phyloP scores from a whole-genome alignment of 2,888 invertebrate genomes.

The Aleiodes testaceus region DNA sequence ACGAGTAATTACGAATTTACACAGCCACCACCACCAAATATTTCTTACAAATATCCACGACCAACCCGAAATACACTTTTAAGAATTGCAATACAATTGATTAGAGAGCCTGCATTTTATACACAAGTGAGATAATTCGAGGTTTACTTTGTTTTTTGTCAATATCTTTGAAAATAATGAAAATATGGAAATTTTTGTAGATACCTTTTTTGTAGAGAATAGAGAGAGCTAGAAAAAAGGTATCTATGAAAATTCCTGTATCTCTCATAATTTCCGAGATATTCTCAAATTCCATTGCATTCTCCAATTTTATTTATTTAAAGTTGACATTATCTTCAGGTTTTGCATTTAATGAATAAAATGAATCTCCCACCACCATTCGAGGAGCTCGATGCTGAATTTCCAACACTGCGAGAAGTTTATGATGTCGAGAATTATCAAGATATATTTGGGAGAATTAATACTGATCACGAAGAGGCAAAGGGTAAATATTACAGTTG shows the following conservation, averaged over 20 bases:
- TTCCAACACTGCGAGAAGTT: conserved; percentile 64
- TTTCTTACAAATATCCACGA: conserved; percentile 87
- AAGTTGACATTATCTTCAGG: conserved; percentile 72
- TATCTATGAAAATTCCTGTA: too few relatives aligned
- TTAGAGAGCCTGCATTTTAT: conserved; percentile 87
- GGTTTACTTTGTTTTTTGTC: too few relatives aligned
- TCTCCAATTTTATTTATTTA: conserved; percentile 1
- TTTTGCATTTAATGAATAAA: conserved; percentile 94
- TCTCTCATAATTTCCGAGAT: too few relatives aligned
- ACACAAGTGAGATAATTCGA: conserved; percentile 68
- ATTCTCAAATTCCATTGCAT: background rate
- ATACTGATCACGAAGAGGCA: conserved; percentile 57
- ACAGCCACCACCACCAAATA: conserved; percentile 84
- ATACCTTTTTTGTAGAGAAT: too few relatives aligned
- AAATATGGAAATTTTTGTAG: background rate
- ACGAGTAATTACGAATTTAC: conserved; percentile 78
- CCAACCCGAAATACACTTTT: conserved; percentile 82
- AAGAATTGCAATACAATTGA: conserved; percentile 85
- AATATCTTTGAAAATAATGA: too few relatives aligned
- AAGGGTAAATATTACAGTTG: conserved; percentile 35
- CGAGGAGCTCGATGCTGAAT: conserved; percentile 73
- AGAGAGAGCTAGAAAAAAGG: too few relatives aligned
- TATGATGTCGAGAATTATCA: conserved; percentile 66
- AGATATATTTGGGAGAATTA: conserved; percentile 61
- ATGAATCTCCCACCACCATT: conserved; percentile 94